Evolutionary conservation across 2,797 vertebrate genomes (phyloP), one percentile per base, ranked within the genome.

Genomic region (Remorina albescens): DNA sequence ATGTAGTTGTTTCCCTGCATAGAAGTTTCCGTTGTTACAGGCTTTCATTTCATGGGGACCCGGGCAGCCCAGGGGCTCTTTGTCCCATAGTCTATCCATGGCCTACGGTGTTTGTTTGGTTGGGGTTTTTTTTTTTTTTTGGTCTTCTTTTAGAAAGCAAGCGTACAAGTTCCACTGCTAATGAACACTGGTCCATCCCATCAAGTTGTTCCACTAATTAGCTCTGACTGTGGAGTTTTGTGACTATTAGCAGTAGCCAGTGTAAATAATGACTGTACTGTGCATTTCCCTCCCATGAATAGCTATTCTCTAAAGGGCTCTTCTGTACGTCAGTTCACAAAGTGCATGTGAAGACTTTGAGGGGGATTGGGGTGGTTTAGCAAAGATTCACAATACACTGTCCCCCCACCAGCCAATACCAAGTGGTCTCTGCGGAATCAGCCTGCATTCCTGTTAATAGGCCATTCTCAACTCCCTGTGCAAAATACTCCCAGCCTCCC

Each of bases 371-470:
- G 57, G 64, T 56, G 26, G 32, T 78, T 80, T 62, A 84, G 60
- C 62, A 39, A 74, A 78, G 69, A 62, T 46, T 78, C 28, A 69
- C 74, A 78, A 75, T 74, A 36, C 66, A 79, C 71, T 89, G 88
- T 90, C 85, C 67, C 51, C 39, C 28, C 46, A n/a, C 36, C 47
- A 69, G 71, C 81, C 83, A 83, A 78, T 86, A 74, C 76, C 75
- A 84, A 85, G 81, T 89, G 64, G 81, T 76, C 73, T 76, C 82
- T 83, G 79, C 85, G 87, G 90, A 88, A 90, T 59, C 82, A 90
- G 88, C 89, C 88, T 85, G 91, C 91, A 90, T 90, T 92, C 94
- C 93, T 91, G 76, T 85, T 90, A 84, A 76, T 83, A 82, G 82
- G 81, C 80, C 83, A 85, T 58, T 76, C 76, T 67, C 66, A 49